Base-by-base conservation (phyloP, 2,113 vertebrate genomes). In the Dromaius novaehollandiae region DNA sequence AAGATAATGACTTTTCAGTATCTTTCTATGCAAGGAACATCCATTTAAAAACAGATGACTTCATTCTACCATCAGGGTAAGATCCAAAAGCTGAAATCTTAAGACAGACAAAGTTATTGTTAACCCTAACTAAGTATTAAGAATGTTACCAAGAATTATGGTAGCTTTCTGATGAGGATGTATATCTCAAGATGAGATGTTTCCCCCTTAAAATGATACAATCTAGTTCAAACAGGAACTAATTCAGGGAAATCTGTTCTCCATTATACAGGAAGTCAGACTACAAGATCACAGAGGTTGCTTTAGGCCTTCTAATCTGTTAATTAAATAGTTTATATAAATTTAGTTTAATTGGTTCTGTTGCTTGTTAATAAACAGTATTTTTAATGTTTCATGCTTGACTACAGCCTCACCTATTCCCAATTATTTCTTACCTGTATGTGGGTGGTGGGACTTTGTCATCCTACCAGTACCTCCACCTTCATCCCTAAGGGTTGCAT, bases 291-390 rank as follows among this genome's bases (percentile, higher is more conserved):
- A 85, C 74, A 70, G 16, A 86, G 60, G 28, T 93, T 24, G 63
- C 70, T 60, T 86, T 8, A 90, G 76, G 48, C 48, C 90, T 92
- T 84, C 80, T 84, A 84, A 93, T 93, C 60, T 93, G 50, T 71
- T 92, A 92, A 93, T 94, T 94, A 85, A 71, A 63, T 80, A 80
- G 51, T 83, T 95, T 75, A 92, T 82, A 80, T 81, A 91, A 77
- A 64, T 88, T 83, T 50, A 56, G 18, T 88, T 89, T 86, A 88
- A 69, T 88, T 77, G 28, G 19, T 85, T 70, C 71, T 88, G 40
- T 28, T 68, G 82, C 78, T 94, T 78, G 75, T 83, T 88, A 88
- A 82, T 90, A 86, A 95, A 88, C 71, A 93, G 55, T 42, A 78
- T 65, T 88, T 89, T 92, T 94, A 80, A 89, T 94, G 36, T 77